These are phyloP conservation scores for Pocillopora grandis DNA, from an alignment of 92 coral and sea anemone species.

Conservation along the genomic window DNA sequence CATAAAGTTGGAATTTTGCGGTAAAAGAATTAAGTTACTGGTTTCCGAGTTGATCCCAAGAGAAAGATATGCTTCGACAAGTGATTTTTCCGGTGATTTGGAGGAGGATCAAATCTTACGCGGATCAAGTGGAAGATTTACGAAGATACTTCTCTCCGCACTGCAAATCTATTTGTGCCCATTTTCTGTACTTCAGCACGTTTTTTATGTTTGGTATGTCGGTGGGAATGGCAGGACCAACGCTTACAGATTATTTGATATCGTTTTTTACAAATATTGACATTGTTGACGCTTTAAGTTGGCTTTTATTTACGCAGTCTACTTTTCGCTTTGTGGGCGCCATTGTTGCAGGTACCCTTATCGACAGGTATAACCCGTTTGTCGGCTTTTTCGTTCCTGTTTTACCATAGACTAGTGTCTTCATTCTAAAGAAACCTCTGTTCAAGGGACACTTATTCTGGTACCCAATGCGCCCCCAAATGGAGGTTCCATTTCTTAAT, in stretches of 20 bases:
- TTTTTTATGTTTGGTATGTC: constrained; percentile 94
- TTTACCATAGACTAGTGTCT: background rate
- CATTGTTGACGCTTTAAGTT: constrained; percentile 76
- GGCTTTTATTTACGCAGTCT: constrained; percentile 88
- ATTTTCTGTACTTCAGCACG: constrained; percentile 68
- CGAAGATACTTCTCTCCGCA: constrained; percentile 32
- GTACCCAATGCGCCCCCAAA: no score
- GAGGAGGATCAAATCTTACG: constrained; percentile 43
- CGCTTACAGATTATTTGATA: constrained; percentile 76
- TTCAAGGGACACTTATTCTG: no score
- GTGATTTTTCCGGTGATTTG: constrained; percentile 62
- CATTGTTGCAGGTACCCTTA: constrained; percentile 68
- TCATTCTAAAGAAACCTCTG: background rate
- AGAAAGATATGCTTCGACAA: constrained; percentile 69
- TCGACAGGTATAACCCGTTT: constrained; percentile 75
- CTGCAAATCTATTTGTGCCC: constrained; percentile 45
- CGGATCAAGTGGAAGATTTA: constrained; percentile 32
- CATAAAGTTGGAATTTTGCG: background rate
- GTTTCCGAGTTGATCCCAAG: background rate
- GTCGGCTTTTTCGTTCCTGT: background rate
- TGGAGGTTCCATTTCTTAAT: no score
- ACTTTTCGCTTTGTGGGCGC: constrained; percentile 84
- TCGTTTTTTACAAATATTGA: constrained; percentile 66
- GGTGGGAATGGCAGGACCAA: constrained; percentile 91
- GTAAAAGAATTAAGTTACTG: background rate